Base-by-base conservation (phyloP, 1,140 invertebrate genomes). In the Drosophila equinoxialis region DNA sequence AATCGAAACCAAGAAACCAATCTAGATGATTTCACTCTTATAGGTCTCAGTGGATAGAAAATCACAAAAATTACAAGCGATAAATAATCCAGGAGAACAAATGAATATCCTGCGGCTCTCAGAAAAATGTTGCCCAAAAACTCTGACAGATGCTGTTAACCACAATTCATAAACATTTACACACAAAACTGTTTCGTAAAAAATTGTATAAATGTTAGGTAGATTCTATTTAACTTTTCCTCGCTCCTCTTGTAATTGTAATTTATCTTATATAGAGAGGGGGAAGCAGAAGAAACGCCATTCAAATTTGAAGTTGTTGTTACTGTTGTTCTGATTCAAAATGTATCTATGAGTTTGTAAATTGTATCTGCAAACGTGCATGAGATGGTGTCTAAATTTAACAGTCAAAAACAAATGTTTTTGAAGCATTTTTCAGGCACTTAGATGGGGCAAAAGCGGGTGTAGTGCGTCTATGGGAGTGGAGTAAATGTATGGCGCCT, bases 161-260 rank as follows among this genome's bases (percentile, higher is more conserved):
- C 83, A 72, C 67, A 86, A 76, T 72, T 73, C 75, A 81, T 73
- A 79, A 87, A 86, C 82, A 86, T 72, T 81, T 78, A 48, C 63
- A 65, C 35, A 65, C 67, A 64, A 58, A 75, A 77, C 62, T 48
- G 30, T 65, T 41, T 17, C 17, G 30, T n/a, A 61, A 71, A 71
- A 74, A 61, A 20, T 26, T 65, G 54, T 48, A 68, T 59, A 78
- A 76, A 62, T 70, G 71, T 60, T 69, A 48, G 72, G 61, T 80
- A 64, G 73, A 77, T 77, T 84, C 63, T 71, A 84, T 83, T 77
- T 77, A 75, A 79, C 69, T 74, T 83, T 83, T 79, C 37, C 58
- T 23, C 45, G 17, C 8, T 48, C 45, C 41, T 55, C 33, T 67
- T 51, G 8, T 23, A 51, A 51, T 51, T 51, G 45, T 23, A 51